A percentile compares a stretch with the other conserved stretches of the same genome.
These are phyloP conservation scores for Ptilonorhynchus violaceus DNA, from an alignment of 2,113 vertebrate genomes.

Conservation along the genomic window DNA sequence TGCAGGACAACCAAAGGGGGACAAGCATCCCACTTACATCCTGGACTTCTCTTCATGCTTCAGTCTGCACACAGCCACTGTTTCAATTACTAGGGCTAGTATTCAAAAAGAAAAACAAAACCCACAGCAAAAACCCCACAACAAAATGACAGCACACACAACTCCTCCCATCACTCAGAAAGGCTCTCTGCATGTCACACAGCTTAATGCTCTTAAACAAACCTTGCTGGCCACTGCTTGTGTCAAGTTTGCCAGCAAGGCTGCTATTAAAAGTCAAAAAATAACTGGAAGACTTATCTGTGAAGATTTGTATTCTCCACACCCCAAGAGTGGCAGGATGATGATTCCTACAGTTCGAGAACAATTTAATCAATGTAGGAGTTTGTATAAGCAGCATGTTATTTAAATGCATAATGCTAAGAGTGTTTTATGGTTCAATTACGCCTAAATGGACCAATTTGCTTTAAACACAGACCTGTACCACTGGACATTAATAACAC, in stretches of 20 bases:
- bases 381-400: background rate
- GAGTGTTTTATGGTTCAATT: conserved; percentile 11
- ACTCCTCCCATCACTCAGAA: background rate
- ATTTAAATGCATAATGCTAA: background rate
- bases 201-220: background rate
- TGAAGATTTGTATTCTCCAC: background rate
- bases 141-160: background rate
- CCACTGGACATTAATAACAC: conserved; percentile 13
- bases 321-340: background rate
- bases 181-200: background rate
- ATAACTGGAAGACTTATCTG: background rate
- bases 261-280: background rate
- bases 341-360: background rate
- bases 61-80: background rate
- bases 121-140: background rate
- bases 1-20: background rate
- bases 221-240: background rate
- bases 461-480: background rate
- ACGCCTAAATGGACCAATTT: conserved; percentile 19
- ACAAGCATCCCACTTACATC: background rate
- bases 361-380: background rate
- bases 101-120: background rate
- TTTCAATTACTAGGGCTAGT: background rate
- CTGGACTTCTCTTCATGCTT: background rate
- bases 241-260: background rate